A percentile compares a stretch with the other conserved stretches of the same genome.
phyloP scores from a whole-genome alignment of 1,140 invertebrate species.

The Ceratina australensis region DNA sequence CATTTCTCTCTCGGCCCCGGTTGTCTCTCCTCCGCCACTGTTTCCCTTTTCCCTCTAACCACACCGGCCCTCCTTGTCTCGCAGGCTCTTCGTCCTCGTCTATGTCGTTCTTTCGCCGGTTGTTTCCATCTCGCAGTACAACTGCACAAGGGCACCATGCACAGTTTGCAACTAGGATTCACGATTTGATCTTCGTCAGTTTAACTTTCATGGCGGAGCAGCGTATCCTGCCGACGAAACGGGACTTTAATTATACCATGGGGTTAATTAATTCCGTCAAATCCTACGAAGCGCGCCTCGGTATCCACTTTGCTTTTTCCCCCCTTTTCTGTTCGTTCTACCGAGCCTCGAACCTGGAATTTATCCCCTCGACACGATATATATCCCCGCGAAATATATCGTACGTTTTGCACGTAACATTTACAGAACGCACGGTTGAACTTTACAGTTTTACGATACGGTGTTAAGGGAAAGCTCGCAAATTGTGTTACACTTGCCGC shows the following conservation, averaged over 20 bases:
- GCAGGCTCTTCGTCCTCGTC: background rate
- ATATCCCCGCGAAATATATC: background rate
- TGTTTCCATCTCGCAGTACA: background rate
- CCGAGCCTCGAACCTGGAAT: constrained; percentile 19
- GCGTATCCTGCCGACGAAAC: constrained; percentile 57
- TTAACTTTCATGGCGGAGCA: constrained; percentile 59
- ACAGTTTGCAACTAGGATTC: constrained; percentile 67
- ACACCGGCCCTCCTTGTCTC: background rate
- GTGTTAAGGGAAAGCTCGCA: no score
- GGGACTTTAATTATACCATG: constrained; percentile 76
- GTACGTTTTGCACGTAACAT: background rate
- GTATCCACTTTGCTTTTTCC: constrained; percentile 36
- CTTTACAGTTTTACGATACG: no score
- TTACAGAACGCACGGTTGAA: background rate
- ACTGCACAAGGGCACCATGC: constrained; percentile 21
- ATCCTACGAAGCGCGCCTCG: constrained; percentile 55
- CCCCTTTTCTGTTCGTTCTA: background rate
- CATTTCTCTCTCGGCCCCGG: constrained; percentile 26
- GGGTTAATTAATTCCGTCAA: constrained; percentile 73
- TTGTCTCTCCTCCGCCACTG: constrained; percentile 40
- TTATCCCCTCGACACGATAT: constrained; percentile 27
- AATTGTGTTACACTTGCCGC: no score
- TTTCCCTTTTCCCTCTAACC: constrained; percentile 22
- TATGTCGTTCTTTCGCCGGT: background rate
- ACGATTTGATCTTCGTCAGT: constrained; percentile 73